Evolutionary conservation across 2,888 invertebrate genomes (phyloP).

Genomic region (Synergus gifuensis): DNA sequence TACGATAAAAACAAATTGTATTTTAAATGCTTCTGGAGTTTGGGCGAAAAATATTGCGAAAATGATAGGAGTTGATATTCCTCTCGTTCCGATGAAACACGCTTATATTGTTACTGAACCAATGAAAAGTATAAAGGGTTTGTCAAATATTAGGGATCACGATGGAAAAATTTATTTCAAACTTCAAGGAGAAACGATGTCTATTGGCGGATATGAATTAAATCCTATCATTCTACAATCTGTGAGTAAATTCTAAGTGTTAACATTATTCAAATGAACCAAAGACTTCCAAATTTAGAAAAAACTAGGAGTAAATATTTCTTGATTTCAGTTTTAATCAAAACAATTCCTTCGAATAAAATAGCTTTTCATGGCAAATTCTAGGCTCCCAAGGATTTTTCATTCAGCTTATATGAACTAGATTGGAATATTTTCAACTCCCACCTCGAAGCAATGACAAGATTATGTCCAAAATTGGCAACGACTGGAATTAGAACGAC

Average conservation of each 20-base stretch:
- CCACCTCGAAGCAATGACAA: constrained; percentile 86
- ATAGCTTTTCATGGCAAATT: constrained; percentile 24
- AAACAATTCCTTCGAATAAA: not conserved
- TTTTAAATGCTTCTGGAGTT: constrained; percentile 90
- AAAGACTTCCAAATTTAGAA: too few species aligned
- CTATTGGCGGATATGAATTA: constrained; percentile 92
- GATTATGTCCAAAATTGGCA: constrained; percentile 87
- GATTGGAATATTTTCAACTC: constrained; percentile 92
- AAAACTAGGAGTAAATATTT: not conserved
- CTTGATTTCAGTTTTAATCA: constrained; percentile 26
- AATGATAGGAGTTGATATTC: constrained; percentile 85
- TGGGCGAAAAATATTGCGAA: constrained; percentile 89
- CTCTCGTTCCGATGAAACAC: constrained; percentile 91
- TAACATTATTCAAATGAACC: too few species aligned
- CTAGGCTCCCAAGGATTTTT: constrained; percentile 86
- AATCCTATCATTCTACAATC: constrained; percentile 90
- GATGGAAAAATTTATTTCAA: constrained; percentile 91
- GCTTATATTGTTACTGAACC: constrained; percentile 91
- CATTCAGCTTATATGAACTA: constrained; percentile 91
- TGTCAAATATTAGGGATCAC: constrained; percentile 92
- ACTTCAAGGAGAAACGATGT: constrained; percentile 89
- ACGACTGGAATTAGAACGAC: constrained; percentile 90
- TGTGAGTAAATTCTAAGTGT: constrained; percentile 75
- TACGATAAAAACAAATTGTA: constrained; percentile 86
- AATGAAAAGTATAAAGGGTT: constrained; percentile 85